These are phyloP conservation scores for Siniperca obscura DNA, from an alignment of 2,797 vertebrate species.

Conservation along the genomic window DNA sequence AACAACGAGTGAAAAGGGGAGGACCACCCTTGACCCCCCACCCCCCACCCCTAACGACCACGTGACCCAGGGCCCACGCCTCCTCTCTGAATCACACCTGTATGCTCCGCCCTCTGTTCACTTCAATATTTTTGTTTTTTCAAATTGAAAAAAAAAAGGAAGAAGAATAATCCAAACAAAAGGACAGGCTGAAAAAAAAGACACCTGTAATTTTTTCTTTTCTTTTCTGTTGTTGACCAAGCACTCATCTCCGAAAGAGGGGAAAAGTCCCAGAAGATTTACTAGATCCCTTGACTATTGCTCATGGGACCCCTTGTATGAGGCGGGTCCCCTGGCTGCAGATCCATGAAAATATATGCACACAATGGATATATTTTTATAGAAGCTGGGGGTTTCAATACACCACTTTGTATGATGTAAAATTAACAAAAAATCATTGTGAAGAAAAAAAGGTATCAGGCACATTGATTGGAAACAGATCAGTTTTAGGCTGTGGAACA, in stretches of 20 bases:
- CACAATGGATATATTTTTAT: conserved; percentile 85
- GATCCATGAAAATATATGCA: conserved; percentile 83
- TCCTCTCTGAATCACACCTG: conserved; percentile 82
- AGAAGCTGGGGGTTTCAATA: conserved; percentile 79
- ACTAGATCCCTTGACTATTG: conserved; percentile 66
- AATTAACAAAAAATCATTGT: conserved; percentile 67
- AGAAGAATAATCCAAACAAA: conserved; percentile 68
- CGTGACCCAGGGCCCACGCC: conserved; percentile 86
- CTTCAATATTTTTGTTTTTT: conserved; percentile 85
- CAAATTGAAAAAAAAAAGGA: conserved; percentile 73
- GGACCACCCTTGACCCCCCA: conserved; percentile 42
- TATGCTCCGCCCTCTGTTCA: conserved; percentile 87
- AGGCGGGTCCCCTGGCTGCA: conserved; percentile 69
- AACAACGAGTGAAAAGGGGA: conserved; percentile 91
- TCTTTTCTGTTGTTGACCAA: conserved; percentile 78
- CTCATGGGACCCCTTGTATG: conserved; percentile 59
- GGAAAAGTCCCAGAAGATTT: conserved; percentile 73
- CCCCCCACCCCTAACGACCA: conserved; percentile 70
- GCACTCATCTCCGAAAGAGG: conserved; percentile 78
- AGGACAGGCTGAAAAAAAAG: conserved; percentile 75
- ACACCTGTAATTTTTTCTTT: conserved; percentile 70
- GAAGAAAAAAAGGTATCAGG: conserved; percentile 64
- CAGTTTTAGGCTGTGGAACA: conserved; percentile 81
- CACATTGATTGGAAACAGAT: conserved; percentile 80
- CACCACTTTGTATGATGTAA: conserved; percentile 78